These are phyloP conservation scores for Pampusana beccarii DNA, from an alignment of 2,113 vertebrate species.

Conservation along the genomic window DNA sequence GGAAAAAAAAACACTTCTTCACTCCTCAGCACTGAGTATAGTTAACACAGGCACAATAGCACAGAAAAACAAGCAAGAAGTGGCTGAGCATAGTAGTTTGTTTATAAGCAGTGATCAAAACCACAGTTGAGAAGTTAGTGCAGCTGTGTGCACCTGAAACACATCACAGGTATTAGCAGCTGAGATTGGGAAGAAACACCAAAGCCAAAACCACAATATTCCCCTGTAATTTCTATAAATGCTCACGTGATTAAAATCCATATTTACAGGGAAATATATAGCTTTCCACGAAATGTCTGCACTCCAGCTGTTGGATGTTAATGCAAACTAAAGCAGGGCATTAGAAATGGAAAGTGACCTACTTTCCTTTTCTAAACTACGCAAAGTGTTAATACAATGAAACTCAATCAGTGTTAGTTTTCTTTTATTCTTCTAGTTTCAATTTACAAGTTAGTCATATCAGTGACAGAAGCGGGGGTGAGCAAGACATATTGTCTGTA, in stretches of 20 bases:
- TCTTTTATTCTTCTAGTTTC: conserved; percentile 28
- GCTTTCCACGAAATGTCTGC: neutral
- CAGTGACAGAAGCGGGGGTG: neutral
- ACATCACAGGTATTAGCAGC: neutral
- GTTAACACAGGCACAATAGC: neutral
- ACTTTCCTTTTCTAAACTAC: conserved; percentile 1
- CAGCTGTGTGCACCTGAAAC: neutral
- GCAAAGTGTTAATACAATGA: neutral
- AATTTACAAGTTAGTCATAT: neutral
- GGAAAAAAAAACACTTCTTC: neutral
- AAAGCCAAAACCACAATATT: neutral
- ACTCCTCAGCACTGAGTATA: neutral
- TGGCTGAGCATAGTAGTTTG: neutral
- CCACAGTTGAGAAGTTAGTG: neutral
- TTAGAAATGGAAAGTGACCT: conserved; percentile 35
- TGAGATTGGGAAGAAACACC: neutral
- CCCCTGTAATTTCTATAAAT: neutral
- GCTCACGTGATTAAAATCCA: neutral
- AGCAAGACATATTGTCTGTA: neutral
- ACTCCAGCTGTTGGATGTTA: neutral
- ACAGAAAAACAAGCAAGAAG: neutral
- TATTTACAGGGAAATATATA: neutral
- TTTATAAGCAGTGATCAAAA: neutral
- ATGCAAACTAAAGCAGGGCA: neutral
- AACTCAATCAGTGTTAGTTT: neutral